Base-by-base conservation (phyloP, 2,888 invertebrate species). In the Rugalucina vietnamica region DNA sequence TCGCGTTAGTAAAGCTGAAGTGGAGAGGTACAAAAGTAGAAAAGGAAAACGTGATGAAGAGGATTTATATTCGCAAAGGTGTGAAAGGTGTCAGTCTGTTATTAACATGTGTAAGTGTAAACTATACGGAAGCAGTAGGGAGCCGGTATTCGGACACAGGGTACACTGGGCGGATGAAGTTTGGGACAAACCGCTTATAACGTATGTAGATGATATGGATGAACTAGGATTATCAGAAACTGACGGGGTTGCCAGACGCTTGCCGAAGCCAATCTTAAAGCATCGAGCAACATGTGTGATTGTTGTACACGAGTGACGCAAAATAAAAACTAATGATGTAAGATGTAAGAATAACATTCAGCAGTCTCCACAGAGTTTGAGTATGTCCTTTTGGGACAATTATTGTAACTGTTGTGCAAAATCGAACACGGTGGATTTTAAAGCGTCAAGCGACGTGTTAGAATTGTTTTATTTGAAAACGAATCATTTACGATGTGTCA, bases 131-230 rank as follows among this genome's bases (percentile, higher is more conserved):
- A 83, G 83, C 2, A 50, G 69, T 27, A 5, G 34, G 34, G 81
- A 82, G 49, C 57, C 69, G n/a, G 75, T 75, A 32, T 81, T 81
- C 43, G 82, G 83, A 37, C 87, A 87, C 50, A 60, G 85, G 39
- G 87, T 87, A 8, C 87, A 87, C 54, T 87, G 87, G 87, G 87
- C 87, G 3, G 87, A 87, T 39, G 87, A 87, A 65, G 85, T 87
- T 14, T 87, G 87, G 87, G 65, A 87, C n/a, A 83, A 79, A 60
- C 87, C 87, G 12, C 69, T 87, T 27, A 74, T 29, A 21, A 82
- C 84, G n/a, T 24, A 75, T 12, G 54, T 82, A 21, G 60, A 71
- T 27, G 57, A 76, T 49, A 27, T 32, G 8, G 24, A 36, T 5
- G 57, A 36, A 1, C 71, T 65, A 18, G 4, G 69, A 65, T 50